Evolutionary conservation across 2,113 vertebrate genomes (phyloP), one percentile per base, ranked within the genome.

Genomic region (Ophthalmolycus amberensis): DNA sequence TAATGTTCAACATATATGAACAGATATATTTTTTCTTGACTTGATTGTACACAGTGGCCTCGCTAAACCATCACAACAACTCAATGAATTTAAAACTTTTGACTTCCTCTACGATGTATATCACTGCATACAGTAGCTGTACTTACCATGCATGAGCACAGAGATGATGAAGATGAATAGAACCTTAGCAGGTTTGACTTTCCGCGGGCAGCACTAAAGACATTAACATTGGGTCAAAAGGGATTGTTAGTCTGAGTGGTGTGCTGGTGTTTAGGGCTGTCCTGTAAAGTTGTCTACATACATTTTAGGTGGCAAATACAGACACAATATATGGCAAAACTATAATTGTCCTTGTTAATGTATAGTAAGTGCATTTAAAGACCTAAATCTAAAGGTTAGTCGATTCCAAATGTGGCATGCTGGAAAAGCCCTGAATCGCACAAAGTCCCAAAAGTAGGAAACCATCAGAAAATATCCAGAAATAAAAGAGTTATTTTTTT

Each of bases 151-250:
- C 63, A 82, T 58, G 52, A 92, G 76, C 71, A 93, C 16, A 89
- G 69, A 90, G 90, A 90, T 74, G 90, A 90, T 74, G 90, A 90
- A 64, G 89, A 92, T 52, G 62, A 91, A 84, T 37, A 93, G 87
- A 89, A 86, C 34, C 84, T 82, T 86, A 85, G 90, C 87, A 69
- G 87, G 38, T 86, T 86, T 90, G 90, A 89, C 78, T 90, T 88
- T 90, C 90, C 65, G 73, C 75, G 0, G 86, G 87, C 80, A 75
- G 81, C 88, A 64, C 91, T 91, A 86, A 90, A 91, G 90, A 92
- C 84, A 90, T 89, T 71, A 89, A 89, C 77, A 80, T 70, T 75
- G 40, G 37, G 79, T 91, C 83, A 91, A 84, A 84, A 77, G 83
- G 0, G 32, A 66, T 85, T 72, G 77, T 90, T 83, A 86, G 77